These are phyloP conservation scores for Otis tarda DNA, from an alignment of 2,113 vertebrate species.

Conservation along the genomic window DNA sequence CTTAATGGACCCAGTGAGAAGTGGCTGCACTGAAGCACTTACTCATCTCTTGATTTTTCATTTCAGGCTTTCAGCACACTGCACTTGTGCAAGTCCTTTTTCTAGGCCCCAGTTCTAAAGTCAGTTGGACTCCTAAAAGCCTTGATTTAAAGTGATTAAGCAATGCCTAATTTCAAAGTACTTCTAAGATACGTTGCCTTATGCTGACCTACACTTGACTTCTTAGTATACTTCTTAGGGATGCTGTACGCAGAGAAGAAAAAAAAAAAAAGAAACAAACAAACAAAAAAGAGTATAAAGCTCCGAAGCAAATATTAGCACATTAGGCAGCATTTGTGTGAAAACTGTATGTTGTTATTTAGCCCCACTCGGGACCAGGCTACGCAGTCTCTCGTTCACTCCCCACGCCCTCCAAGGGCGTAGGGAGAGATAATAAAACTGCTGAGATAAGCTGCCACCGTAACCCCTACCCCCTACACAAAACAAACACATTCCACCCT, in stretches of 20 bases:
- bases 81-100: background rate
- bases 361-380: too few relatives aligned
- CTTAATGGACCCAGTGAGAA: background rate
- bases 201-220: background rate
- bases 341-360: background rate
- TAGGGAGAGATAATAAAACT: too few relatives aligned
- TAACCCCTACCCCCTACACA: too few relatives aligned
- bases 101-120: background rate
- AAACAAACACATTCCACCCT: too few relatives aligned
- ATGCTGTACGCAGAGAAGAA: background rate
- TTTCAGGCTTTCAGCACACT: background rate
- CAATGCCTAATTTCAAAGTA: background rate
- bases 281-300: background rate
- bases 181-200: background rate
- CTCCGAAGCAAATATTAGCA: background rate
- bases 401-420: too few relatives aligned
- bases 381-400: too few relatives aligned
- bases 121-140: background rate
- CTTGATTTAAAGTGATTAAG: background rate
- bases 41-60: background rate
- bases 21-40: background rate
- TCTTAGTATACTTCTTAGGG: background rate
- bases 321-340: background rate
- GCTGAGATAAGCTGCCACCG: too few relatives aligned
- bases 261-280: too few relatives aligned